A percentile compares a stretch with the other conserved stretches of the same genome.
Conservation (phyloP, 2,797 vertebrate species). For the Hybognathus amarus region DNA sequence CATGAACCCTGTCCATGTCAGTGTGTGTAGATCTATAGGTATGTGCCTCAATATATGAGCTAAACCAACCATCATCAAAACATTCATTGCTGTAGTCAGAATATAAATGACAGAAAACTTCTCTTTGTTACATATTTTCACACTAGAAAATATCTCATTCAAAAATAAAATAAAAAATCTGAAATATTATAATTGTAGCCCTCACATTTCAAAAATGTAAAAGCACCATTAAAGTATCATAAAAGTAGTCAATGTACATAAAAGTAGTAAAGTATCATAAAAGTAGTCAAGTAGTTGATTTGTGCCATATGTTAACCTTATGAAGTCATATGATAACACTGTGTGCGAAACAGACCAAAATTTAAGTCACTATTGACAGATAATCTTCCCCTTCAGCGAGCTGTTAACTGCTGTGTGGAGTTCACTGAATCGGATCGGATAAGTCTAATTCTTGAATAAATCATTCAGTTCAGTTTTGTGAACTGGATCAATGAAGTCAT, state of each 20-base stretch:
- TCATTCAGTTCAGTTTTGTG: background rate
- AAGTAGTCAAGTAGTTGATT: background rate
- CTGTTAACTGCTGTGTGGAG: background rate
- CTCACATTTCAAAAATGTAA: background rate
- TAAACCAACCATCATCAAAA: conserved; percentile 12
- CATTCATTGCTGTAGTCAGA: background rate
- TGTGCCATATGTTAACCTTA: background rate
- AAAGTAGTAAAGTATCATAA: too few relatives aligned
- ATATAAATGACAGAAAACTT: background rate
- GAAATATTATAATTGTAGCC: background rate
- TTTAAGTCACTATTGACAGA: background rate
- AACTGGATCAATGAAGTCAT: background rate
- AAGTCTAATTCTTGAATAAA: background rate
- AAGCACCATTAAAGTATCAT: background rate
- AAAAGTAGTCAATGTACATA: background rate
- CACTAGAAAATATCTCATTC: background rate
- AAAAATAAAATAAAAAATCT: background rate
- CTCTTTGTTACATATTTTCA: background rate
- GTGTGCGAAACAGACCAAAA: background rate
- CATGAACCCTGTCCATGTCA: background rate
- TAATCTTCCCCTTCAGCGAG: background rate
- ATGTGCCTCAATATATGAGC: background rate
- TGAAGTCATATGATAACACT: background rate
- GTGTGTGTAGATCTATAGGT: background rate
- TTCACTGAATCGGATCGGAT: background rate